phyloP scores from a whole-genome alignment of 1,140 invertebrate species.

The Nixonia krombeini region DNA sequence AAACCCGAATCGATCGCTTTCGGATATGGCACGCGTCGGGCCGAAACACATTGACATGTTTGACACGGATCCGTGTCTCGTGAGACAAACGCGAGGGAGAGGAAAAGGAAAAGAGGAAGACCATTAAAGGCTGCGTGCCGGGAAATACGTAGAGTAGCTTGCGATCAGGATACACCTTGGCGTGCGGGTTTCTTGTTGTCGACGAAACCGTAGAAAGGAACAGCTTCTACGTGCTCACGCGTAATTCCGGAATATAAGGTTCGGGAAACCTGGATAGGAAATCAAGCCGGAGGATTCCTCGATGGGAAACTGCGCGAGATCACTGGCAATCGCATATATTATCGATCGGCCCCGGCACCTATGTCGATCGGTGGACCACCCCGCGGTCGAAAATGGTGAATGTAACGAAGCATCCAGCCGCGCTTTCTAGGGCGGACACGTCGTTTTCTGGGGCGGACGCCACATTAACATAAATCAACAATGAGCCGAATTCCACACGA shows the following conservation, averaged over 20 bases:
- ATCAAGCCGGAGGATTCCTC: background rate
- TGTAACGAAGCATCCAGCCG: background rate
- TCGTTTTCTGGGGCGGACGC: background rate
- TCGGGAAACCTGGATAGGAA: background rate
- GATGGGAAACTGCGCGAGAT: background rate
- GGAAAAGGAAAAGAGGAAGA: conserved; percentile 25
- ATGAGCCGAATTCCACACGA: no score
- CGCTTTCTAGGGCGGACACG: no score
- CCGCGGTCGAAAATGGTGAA: background rate
- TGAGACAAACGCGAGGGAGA: conserved; percentile 20
- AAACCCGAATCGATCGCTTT: no score
- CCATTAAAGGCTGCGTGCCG: conserved; percentile 37
- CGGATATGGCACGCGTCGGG: no score
- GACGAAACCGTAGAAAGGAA: conserved; percentile 38
- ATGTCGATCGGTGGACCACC: background rate
- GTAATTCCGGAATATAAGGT: conserved; percentile 37
- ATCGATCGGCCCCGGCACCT: background rate
- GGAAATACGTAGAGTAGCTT: conserved; percentile 40
- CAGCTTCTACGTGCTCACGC: conserved; percentile 41
- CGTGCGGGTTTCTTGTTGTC: conserved; percentile 34
- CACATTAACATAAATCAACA: conserved; percentile 5
- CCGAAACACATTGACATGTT: background rate
- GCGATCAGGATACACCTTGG: no score
- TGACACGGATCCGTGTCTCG: conserved; percentile 8
- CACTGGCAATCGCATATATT: conserved; percentile 2